Evolutionary conservation across 2,113 vertebrate genomes (phyloP), one percentile per base, ranked within the genome.

Genomic region (Pteropus alecto): DNA sequence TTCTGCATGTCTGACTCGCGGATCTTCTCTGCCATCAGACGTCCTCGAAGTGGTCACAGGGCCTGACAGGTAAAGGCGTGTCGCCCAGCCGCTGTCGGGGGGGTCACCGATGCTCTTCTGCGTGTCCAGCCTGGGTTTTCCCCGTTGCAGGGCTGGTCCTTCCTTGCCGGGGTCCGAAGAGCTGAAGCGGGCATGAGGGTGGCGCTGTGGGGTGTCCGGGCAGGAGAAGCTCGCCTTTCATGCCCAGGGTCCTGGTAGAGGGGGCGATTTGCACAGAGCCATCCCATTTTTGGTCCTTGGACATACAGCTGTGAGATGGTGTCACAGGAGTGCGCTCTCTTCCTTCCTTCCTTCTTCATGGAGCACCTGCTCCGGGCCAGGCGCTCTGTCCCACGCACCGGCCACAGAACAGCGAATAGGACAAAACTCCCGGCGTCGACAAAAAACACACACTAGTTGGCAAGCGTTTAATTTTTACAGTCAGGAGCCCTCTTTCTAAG

Each of bases 51-150:
- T 43, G 33, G 18, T 22, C 8, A 6, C 5, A 2, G 67, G 51
- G 38, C 48, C 18, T 0, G 16, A 14, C 15, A 7, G 12, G 15
- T 18, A 5, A 18, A 6, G 0, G 2, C 6, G 3, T 24, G 38
- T 86, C 61, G 9, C 33, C 33, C 35, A 38, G 46, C 22, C 7
- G 21, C 24, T 0, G 7, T 54, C 3, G 7, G 7, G 12, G 30
- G 26, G 61, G 58, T 5, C 30, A 46, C 13, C 15, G 22, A n/a
- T 18, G 18, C 51, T 70, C 54, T 84, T 48, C 43, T 2, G 28
- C 5, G 2, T 18, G 19, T 61, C 61, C 38, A 65, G 46, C 68
- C 73, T 6, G 24, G 26, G 24, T 26, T n/a, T 71, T 10, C 73
- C 19, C 68, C 67, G 38, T 2, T 28, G 21, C 6, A 76, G 61